A percentile compares a stretch with the other conserved stretches of the same genome.
Evolutionary conservation across 2,888 invertebrate species (phyloP).

Genomic region (Anodontia alba): DNA sequence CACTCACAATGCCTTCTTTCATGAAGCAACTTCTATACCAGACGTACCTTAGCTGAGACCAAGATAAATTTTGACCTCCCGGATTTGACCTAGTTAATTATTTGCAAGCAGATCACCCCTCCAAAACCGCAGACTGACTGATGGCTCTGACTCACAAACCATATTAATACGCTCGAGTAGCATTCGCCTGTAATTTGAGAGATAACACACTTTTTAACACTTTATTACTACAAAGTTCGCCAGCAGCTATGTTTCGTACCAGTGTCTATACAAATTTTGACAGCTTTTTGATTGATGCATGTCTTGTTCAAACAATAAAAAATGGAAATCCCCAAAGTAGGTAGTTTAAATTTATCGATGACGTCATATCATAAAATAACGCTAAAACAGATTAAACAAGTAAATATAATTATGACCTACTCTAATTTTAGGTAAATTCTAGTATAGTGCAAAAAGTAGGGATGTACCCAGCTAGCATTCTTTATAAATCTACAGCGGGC

Average conservation of each 20-base stretch:
- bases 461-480: too few relatives aligned
- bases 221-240: background rate
- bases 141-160: constrained; percentile 3
- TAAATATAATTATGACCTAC: too few relatives aligned
- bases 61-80: too few relatives aligned
- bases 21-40: too few relatives aligned
- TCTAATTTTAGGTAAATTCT: too few relatives aligned
- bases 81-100: background rate
- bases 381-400: too few relatives aligned
- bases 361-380: background rate
- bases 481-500: too few relatives aligned
- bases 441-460: too few relatives aligned
- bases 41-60: too few relatives aligned
- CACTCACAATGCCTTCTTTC: too few relatives aligned
- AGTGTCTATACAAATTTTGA: background rate
- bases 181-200: background rate
- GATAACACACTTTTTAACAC: constrained; percentile 9
- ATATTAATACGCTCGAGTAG: background rate
- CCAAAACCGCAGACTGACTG: constrained; percentile 11
- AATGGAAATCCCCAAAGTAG: background rate
- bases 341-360: constrained; percentile 16
- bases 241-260: constrained; percentile 3
- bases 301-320: constrained; percentile 2
- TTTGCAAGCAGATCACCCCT: background rate
- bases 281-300: constrained; percentile 4